Base-by-base conservation (phyloP, 2,888 invertebrate species). In the Diaphora mendica region DNA sequence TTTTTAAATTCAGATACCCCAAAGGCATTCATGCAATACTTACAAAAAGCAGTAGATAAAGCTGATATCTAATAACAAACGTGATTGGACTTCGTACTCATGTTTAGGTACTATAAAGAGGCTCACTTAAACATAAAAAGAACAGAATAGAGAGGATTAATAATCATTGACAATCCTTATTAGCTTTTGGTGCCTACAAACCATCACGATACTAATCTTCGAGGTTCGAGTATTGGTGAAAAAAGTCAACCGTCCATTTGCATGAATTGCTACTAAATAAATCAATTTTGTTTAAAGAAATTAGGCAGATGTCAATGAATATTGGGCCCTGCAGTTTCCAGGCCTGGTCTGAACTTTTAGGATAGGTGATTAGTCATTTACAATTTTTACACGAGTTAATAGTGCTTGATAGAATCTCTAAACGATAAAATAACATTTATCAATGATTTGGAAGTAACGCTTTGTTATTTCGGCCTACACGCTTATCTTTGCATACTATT, bases 401-500 rank as follows among this genome's bases (percentile, higher is more conserved):
- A 62, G 2, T 59, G 26, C 59, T 59, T 30, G 26, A 59, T 59
- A 30, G 0, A 17, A 62, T 30, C 30, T 62, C 15, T 15, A 30
- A 59, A 26, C 13, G 26, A 30, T 17, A 59, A 59, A 59, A 59
- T 30, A 15, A 30, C 26, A 17, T 26, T 30, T 62, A 30, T 62
- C 30, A 59, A 30, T 30, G 15, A 26, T 7, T 30, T 59, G 2
- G 59, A 26, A 26, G 15, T 59, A 26, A 59, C 26, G 59, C 59
- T 11, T 26, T 26, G 4, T 11, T 15, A 59, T 59, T 13, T 44
- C 30, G 67, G 30, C 23, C 13, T 30, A 11, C 1, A 33, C 33
- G 33, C 44, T 20, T 48, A 67, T 67, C 67, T 67, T 48, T 33
- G 44, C 48, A 23, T 48, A 48, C 23, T 9, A 67, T 67, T 72